Conservation (phyloP, 2,113 vertebrate genomes). For the Chloroceryle aenea region DNA sequence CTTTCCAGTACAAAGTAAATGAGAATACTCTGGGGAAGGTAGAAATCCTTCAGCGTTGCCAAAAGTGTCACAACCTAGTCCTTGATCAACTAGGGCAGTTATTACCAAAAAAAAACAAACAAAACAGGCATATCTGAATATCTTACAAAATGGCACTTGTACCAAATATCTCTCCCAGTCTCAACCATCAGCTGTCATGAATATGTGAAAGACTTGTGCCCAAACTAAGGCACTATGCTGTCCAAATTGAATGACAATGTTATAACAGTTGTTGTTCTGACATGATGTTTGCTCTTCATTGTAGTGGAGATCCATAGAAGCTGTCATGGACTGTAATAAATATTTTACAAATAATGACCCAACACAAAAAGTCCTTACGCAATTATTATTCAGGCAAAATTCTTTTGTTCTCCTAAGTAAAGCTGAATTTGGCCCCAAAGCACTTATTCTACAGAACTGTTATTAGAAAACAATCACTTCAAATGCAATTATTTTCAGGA, state of each 20-base stretch:
- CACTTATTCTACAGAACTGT: not conserved
- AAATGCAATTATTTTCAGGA: conserved; percentile 57
- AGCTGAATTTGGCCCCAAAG: conserved; percentile 10
- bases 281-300: not conserved
- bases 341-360: conserved; percentile 20
- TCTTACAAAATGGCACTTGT: not conserved
- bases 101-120: not conserved
- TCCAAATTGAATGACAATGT: not conserved
- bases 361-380: not conserved
- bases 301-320: not conserved
- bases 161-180: not conserved
- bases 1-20: not conserved
- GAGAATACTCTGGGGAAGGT: not conserved
- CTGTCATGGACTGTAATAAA: not conserved
- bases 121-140: not conserved
- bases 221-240: not conserved
- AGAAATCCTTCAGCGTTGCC: not conserved
- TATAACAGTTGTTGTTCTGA: not conserved
- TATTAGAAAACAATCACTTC: conserved; percentile 51
- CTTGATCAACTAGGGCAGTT: not conserved
- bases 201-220: not conserved
- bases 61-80: not conserved
- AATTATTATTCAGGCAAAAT: conserved; percentile 22
- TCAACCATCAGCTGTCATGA: not conserved
- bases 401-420: conserved; percentile 18